Percentiles rank a stretch among this genome's conserved stretches.
These are phyloP conservation scores for Nasonovia ribisnigri DNA, from an alignment of 2,888 invertebrate genomes.

Conservation along the genomic window DNA sequence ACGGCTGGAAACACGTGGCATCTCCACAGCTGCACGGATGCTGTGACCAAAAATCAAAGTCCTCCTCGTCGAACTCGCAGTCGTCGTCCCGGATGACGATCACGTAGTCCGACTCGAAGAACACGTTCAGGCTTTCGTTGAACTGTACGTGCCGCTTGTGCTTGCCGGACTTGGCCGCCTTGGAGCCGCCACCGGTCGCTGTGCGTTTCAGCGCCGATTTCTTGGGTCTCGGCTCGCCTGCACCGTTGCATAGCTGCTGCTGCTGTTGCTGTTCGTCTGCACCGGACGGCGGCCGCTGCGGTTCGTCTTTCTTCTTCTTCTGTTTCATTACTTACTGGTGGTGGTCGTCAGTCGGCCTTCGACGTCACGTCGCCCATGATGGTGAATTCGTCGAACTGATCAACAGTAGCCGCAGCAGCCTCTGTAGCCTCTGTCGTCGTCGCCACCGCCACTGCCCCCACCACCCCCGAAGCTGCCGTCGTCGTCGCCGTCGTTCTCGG, in stretches of 20 bases:
- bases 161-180: constrained; percentile 69
- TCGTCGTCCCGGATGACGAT: constrained; percentile 91
- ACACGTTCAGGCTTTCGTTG: constrained; percentile 90
- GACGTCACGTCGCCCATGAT: constrained; percentile 19
- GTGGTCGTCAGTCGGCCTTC: constrained; percentile 9
- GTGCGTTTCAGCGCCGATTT: constrained; percentile 68
- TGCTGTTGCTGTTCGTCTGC: constrained; percentile 49
- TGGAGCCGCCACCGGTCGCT: constrained; percentile 66
- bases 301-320: constrained; percentile 65
- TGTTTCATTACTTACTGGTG: constrained; percentile 66
- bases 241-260: constrained; percentile 66
- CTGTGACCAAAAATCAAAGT: constrained; percentile 69
- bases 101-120: constrained; percentile 93
- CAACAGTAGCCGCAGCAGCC: constrained; percentile 8
- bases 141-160: constrained; percentile 87
- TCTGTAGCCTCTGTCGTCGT: not conserved
- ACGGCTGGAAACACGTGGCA: constrained; percentile 72
- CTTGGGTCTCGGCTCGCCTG: constrained; percentile 65
- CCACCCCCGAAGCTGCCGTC: constrained; percentile 18
- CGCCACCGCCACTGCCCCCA: not conserved
- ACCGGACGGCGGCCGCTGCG: not conserved
- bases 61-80: constrained; percentile 84
- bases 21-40: constrained; percentile 80
- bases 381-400: not conserved
- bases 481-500: constrained; percentile 20